These are phyloP conservation scores for Pimephales promelas DNA, from an alignment of 2,113 vertebrate species.

Conservation along the genomic window DNA sequence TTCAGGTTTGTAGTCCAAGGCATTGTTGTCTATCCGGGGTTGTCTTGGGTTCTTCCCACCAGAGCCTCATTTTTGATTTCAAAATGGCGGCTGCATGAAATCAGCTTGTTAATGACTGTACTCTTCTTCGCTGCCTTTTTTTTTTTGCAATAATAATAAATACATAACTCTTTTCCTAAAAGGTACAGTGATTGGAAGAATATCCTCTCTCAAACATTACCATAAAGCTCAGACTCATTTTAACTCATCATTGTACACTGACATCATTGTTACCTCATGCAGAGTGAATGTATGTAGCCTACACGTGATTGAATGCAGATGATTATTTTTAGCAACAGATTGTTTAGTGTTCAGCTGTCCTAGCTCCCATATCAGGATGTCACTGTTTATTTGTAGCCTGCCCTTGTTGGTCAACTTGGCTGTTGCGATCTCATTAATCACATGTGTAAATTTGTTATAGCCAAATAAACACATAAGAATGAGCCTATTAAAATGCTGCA, in stretches of 20 bases:
- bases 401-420: not conserved
- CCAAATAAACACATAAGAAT: slow-evolving; percentile 7
- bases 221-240: not conserved
- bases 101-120: slow-evolving; percentile 5
- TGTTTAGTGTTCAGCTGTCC: not conserved
- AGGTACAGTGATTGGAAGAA: not conserved
- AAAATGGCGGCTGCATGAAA: too few relatives aligned
- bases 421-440: not conserved
- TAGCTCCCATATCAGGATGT: not conserved
- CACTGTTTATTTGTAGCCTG: slow-evolving; percentile 2
- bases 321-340: slow-evolving; percentile 3
- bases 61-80: too few relatives aligned
- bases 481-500: not conserved
- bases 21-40: too few relatives aligned
- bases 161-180: not conserved
- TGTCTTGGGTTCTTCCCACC: too few relatives aligned
- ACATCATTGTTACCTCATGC: not conserved
- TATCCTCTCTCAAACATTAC: not conserved
- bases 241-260: not conserved
- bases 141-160: not conserved
- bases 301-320: not conserved
- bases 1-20: too few relatives aligned
- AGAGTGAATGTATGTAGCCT: not conserved
- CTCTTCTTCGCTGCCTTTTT: not conserved
- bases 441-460: slow-evolving; percentile 3